Percentiles rank a stretch among this genome's conserved stretches.
phyloP scores from a whole-genome alignment of 2,797 vertebrate species.

The Lycodopsis pacificus region DNA sequence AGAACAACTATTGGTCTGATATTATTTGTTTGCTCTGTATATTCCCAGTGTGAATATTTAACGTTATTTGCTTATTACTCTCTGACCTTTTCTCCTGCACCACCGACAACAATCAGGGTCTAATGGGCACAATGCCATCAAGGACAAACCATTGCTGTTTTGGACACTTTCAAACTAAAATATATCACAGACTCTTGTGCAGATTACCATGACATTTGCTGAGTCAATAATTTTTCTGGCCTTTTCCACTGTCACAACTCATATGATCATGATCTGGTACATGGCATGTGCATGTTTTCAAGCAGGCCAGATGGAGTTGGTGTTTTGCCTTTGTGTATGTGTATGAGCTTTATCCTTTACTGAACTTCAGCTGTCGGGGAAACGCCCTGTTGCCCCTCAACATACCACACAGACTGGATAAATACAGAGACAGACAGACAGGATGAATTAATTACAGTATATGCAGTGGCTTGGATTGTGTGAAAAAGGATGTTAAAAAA shows the following conservation, averaged over 20 bases:
- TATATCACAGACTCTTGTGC: background rate
- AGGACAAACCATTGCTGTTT: background rate
- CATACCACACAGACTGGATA: background rate
- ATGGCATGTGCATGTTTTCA: background rate
- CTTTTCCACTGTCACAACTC: background rate
- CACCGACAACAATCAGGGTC: background rate
- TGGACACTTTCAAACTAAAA: background rate
- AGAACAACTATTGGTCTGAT: background rate
- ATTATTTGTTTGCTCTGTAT: background rate
- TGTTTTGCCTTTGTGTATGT: constrained; percentile 3
- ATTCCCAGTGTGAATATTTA: background rate
- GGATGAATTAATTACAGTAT: background rate
- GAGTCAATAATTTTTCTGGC: background rate
- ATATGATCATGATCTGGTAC: background rate
- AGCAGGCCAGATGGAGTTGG: background rate
- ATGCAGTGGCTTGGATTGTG: background rate
- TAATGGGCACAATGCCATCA: background rate
- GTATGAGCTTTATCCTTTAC: background rate
- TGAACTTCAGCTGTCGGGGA: constrained; percentile 8
- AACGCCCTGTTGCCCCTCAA: constrained; percentile 7
- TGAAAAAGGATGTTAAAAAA: background rate
- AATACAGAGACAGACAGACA: constrained; percentile 6
- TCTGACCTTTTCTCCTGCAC: background rate
- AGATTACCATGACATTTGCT: background rate
- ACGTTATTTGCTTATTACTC: background rate